Evolutionary conservation across 2,888 invertebrate genomes (phyloP).

Genomic region (Lydus trimaculatus): DNA sequence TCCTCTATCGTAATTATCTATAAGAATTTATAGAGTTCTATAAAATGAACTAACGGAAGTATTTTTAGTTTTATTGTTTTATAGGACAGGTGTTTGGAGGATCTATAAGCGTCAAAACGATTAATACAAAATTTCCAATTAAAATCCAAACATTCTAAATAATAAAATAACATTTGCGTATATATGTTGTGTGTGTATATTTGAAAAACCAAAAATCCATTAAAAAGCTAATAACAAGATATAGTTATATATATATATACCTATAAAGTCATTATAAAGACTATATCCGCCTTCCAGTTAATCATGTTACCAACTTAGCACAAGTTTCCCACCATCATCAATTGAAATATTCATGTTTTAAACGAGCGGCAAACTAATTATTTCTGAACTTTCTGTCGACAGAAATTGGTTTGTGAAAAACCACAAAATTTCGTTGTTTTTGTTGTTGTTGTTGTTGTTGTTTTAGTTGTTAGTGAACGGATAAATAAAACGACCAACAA

Average conservation of each 20-base stretch:
- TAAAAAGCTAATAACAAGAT: slow-evolving; percentile 3
- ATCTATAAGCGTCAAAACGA: background rate
- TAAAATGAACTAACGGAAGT: slow-evolving; percentile 24
- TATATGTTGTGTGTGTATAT: background rate
- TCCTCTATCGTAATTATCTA: background rate
- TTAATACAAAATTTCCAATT: background rate
- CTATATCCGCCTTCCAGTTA: slow-evolving; percentile 56
- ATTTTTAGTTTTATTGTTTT: slow-evolving; percentile 35
- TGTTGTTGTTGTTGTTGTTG: background rate
- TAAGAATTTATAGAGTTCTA: slow-evolving; percentile 9
- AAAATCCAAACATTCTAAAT: background rate
- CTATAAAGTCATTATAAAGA: slow-evolving; percentile 55
- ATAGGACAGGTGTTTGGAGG: slow-evolving; percentile 34
- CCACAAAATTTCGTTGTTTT: background rate
- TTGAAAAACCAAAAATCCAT: background rate
- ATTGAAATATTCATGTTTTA: slow-evolving; percentile 53
- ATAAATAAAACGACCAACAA: background rate
- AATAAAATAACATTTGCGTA: background rate
- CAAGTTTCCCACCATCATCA: slow-evolving; percentile 54
- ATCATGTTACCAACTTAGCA: slow-evolving; percentile 55
- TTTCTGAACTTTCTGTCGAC: slow-evolving; percentile 33
- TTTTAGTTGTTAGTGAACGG: background rate
- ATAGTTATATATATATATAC: slow-evolving; percentile 49
- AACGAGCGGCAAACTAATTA: slow-evolving; percentile 41
- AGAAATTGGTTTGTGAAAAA: background rate